These are phyloP conservation scores for Mus spicilegus DNA, from an alignment of 2,113 vertebrate species.

Conservation along the genomic window DNA sequence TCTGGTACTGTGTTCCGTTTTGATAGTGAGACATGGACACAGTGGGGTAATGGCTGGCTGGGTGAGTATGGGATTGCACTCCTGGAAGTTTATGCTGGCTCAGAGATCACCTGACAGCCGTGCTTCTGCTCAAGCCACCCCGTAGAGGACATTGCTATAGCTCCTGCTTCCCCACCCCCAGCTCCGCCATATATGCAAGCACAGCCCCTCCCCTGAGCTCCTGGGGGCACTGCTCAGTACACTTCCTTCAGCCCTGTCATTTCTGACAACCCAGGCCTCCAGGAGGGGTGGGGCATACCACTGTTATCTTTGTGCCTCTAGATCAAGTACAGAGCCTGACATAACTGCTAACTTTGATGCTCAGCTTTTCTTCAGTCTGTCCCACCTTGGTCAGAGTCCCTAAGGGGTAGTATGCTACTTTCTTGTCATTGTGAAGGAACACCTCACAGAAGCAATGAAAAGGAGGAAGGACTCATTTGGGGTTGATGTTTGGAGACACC, in stretches of 20 bases:
- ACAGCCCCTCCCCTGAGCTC: not conserved
- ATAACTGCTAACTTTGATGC: not conserved
- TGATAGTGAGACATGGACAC: too few relatives aligned
- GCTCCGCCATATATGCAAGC: not conserved
- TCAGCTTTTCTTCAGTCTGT: not conserved
- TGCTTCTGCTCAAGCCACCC: not conserved
- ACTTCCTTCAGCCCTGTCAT: not conserved
- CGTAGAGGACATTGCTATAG: not conserved
- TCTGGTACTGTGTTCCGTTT: too few relatives aligned
- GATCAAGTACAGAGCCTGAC: not conserved
- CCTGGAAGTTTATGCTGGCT: not conserved
- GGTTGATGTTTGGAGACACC: not conserved
- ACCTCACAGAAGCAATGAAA: too few relatives aligned
- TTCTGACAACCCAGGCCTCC: not conserved
- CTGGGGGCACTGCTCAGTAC: rapidly evolving
- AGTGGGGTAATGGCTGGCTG: not conserved
- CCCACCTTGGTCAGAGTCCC: not conserved
- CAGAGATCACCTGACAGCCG: not conserved
- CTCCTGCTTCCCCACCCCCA: not conserved
- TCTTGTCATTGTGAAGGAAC: not conserved
- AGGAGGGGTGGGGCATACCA: too few relatives aligned
- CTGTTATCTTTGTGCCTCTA: not conserved
- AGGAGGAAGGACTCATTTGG: not conserved
- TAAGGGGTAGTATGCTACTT: not conserved
- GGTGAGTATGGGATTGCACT: not conserved